A percentile compares a stretch with the other conserved stretches of the same genome.
Evolutionary conservation across 2,888 invertebrate genomes (phyloP).

Genomic region (Cataglyphis altisquamis): DNA sequence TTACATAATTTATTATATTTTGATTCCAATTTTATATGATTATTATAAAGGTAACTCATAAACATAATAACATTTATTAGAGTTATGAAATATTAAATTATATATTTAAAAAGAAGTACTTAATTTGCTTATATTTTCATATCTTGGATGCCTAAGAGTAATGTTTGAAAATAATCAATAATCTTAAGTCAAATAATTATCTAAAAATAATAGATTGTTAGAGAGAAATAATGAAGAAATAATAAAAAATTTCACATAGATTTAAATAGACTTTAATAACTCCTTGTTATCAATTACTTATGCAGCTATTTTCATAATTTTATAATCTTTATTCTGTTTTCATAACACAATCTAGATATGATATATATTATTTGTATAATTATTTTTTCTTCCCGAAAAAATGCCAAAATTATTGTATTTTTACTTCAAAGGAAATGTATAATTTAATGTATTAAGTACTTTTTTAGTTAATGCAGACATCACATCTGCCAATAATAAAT

Average conservation of each 20-base stretch:
- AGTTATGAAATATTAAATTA: constrained; percentile 23
- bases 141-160: constrained; percentile 16
- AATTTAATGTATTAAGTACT: constrained; percentile 1
- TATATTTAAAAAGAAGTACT: constrained; percentile 34
- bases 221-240: not conserved
- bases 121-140: constrained; percentile 17
- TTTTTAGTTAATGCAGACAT: not conserved
- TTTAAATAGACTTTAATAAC: not conserved
- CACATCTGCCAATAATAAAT: not conserved
- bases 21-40: constrained; percentile 51
- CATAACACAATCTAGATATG: not conserved
- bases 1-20: constrained; percentile 34
- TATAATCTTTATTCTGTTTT: not conserved
- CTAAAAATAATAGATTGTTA: not conserved
- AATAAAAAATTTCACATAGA: not conserved
- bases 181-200: not conserved
- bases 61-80: constrained; percentile 46
- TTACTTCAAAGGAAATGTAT: constrained; percentile 13
- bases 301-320: not conserved
- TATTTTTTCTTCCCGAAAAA: not conserved
- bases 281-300: not conserved
- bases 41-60: constrained; percentile 30
- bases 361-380: not conserved
- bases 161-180: not conserved
- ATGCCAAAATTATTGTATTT: not conserved